Evolutionary conservation across 2,888 invertebrate genomes (phyloP).

Genomic region (Ramazzottius varieornatus): DNA sequence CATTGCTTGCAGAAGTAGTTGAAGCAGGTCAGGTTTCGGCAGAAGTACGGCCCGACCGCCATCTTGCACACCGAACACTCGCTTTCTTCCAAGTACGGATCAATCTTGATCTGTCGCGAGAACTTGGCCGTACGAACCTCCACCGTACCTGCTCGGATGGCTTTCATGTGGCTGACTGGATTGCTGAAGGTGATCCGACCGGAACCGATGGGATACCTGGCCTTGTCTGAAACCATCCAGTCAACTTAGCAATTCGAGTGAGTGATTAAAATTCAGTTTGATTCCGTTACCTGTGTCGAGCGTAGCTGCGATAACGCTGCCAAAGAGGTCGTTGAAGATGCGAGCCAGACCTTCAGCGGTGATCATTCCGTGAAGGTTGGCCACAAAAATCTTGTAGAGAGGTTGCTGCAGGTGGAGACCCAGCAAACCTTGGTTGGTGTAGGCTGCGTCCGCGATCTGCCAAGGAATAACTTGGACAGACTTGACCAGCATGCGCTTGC

Average conservation of each 20-base stretch:
- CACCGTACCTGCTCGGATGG: conserved; percentile 26
- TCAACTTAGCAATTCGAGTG: neutral
- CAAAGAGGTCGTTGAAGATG: conserved; percentile 27
- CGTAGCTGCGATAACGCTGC: conserved; percentile 25
- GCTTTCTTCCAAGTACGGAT: conserved; percentile 28
- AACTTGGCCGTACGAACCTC: conserved; percentile 27
- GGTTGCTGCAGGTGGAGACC: too few relatives aligned
- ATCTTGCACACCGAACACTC: conserved; percentile 22
- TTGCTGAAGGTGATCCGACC: conserved; percentile 27
- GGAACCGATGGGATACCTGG: conserved; percentile 28
- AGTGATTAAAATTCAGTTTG: neutral
- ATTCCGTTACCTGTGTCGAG: neutral
- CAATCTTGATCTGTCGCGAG: conserved; percentile 25
- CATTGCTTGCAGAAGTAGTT: conserved; percentile 26
- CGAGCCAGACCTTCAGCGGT: conserved; percentile 23
- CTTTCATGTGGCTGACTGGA: conserved; percentile 25
- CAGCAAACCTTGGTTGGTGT: conserved; percentile 14
- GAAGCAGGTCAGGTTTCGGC: conserved; percentile 25
- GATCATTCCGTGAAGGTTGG: conserved; percentile 28
- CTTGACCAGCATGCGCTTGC: conserved; percentile 23
- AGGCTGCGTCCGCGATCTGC: conserved; percentile 25
- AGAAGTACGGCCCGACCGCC: conserved; percentile 25
- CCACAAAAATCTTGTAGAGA: conserved; percentile 23
- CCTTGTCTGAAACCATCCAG: conserved; percentile 22
- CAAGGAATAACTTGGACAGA: conserved; percentile 27